phyloP scores from a whole-genome alignment of 2,888 invertebrate species.

The Encarsia formosa region DNA sequence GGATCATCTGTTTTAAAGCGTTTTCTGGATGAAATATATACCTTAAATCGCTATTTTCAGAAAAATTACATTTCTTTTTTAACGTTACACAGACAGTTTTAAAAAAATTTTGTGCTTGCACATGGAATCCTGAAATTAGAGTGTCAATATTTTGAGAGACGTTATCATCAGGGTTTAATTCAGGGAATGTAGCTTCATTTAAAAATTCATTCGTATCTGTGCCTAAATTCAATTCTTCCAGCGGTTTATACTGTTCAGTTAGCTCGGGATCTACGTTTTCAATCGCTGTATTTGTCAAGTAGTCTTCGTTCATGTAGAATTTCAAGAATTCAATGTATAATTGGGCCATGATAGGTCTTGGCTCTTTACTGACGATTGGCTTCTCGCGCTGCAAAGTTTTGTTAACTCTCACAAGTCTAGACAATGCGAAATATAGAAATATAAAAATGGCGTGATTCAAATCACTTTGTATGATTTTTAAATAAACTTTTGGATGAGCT shows the following conservation, averaged over 20 bases:
- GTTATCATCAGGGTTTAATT: neutral
- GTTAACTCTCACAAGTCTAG: neutral
- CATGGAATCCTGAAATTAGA: neutral
- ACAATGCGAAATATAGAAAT: neutral
- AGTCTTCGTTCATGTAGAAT: conserved; percentile 2
- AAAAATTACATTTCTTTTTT: neutral
- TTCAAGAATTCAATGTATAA: conserved; percentile 1
- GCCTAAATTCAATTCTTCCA: neutral
- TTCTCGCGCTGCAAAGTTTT: neutral
- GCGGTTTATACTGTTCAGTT: neutral
- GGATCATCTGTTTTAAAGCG: neutral
- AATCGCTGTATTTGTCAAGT: neutral
- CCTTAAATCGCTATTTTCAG: too few species aligned
- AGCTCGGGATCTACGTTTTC: neutral
- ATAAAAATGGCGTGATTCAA: neutral
- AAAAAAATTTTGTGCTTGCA: neutral
- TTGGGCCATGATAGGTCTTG: neutral
- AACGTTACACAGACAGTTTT: neutral
- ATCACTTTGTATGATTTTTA: neutral
- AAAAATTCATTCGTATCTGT: neutral
- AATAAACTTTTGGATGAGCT: neutral
- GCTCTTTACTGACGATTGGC: neutral
- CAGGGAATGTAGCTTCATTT: neutral
- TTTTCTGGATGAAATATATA: neutral
- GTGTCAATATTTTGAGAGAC: neutral